Evolutionary conservation across 2,888 invertebrate genomes (phyloP).

Genomic region (Blomia tropicalis): DNA sequence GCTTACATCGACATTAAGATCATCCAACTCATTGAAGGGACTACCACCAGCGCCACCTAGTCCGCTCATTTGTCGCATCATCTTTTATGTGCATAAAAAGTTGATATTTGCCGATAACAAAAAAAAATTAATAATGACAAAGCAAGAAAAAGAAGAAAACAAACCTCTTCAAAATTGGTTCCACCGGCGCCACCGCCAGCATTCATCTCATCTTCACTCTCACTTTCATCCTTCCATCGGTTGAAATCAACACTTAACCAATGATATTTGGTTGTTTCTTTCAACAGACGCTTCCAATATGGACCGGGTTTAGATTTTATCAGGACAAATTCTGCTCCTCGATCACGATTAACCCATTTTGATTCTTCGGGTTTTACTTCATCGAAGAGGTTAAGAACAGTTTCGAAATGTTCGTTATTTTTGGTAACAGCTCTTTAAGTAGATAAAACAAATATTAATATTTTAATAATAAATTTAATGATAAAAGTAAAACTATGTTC

Average conservation of each 20-base stretch:
- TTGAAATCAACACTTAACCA: slow-evolving; percentile 95
- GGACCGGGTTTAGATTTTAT: slow-evolving; percentile 47
- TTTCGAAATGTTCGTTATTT: slow-evolving; percentile 67
- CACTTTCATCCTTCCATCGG: slow-evolving; percentile 94
- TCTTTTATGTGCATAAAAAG: slow-evolving; percentile 37
- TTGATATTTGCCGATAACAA: background rate
- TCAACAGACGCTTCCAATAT: slow-evolving; percentile 77
- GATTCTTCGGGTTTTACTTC: slow-evolving; percentile 61
- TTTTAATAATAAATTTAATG: background rate
- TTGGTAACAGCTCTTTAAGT: slow-evolving; percentile 56
- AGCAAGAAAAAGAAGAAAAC: slow-evolving; percentile 19
- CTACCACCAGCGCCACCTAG: slow-evolving; percentile 26
- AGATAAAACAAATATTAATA: slow-evolving; percentile 12
- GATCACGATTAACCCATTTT: slow-evolving; percentile 38
- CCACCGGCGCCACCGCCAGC: slow-evolving; percentile 32
- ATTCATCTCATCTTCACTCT: slow-evolving; percentile 56
- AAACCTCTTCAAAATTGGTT: slow-evolving; percentile 46
- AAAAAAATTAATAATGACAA: background rate
- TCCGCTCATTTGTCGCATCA: slow-evolving; percentile 55
- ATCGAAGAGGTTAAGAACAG: slow-evolving; percentile 65
- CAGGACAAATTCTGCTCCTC: slow-evolving; percentile 42
- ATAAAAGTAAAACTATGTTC: background rate
- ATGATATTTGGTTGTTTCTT: slow-evolving; percentile 73
- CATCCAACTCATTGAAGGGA: background rate
- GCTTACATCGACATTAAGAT: slow-evolving; percentile 12